Base-by-base conservation (phyloP, 2,797 vertebrate genomes). In the Megalops cyprinoides region DNA sequence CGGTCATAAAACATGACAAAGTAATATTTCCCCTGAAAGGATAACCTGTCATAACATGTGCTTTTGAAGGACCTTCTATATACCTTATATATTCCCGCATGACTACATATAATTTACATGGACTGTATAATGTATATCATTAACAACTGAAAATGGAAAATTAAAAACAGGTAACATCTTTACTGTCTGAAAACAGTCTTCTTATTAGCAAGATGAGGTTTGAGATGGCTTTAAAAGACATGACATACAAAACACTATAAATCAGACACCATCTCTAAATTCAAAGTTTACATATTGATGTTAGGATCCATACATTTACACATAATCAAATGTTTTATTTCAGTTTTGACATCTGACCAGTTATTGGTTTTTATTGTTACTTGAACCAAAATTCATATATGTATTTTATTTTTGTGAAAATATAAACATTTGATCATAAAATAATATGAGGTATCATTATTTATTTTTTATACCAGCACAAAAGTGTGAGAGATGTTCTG, bases 21-120 rank as follows among this genome's bases (percentile, higher is more conserved):
- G 82, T 88, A 84, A 90, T 87, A 87, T 87, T 81, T 75, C 37
- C 53, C 82, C 80, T 87, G 79, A 92, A 94, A 94, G 92, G 92
- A 89, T 90, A 92, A 88, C 86, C 87, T 90, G 92, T 91, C 90
- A 87, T 56, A 74, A 86, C 79, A 81, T 74, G n/a, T n/a, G n/a
- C n/a, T 78, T 73, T 23, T 62, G 2, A 62, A 62, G 58, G 58
- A 62, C 8, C 14, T 62, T 62, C 23, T 8, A n/a, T n/a, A n/a
- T n/a, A n/a, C n/a, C n/a, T n/a, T n/a, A n/a, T n/a, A n/a, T n/a
- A n/a, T n/a, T n/a, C n/a, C n/a, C n/a, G n/a, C n/a, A n/a, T n/a
- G n/a, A n/a, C n/a, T n/a, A n/a, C n/a, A n/a, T n/a, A n/a, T n/a
- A n/a, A n/a, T n/a, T n/a, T n/a, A n/a, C n/a, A n/a, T n/a, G n/a